A percentile compares a stretch with the other conserved stretches of the same genome.
These are phyloP conservation scores for Conomelus anceps DNA, from an alignment of 2,888 invertebrate species.

Conservation along the genomic window DNA sequence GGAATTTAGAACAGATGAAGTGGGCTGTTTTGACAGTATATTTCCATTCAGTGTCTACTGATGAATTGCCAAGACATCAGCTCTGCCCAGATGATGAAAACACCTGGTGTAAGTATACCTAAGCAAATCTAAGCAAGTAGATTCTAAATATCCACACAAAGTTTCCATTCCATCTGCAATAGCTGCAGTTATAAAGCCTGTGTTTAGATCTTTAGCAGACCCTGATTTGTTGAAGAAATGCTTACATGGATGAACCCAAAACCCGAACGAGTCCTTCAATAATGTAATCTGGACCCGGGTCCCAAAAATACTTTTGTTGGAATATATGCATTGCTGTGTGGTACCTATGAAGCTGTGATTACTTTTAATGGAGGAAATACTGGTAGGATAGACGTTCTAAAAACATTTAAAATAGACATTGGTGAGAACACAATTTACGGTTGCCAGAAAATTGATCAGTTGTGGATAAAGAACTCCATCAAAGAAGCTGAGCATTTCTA, in stretches of 20 bases:
- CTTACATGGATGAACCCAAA: not conserved
- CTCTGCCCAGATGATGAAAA: not conserved
- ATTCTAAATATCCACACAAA: not conserved
- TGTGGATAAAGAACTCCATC: not conserved
- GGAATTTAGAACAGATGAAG: not conserved
- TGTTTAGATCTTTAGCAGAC: too few relatives aligned
- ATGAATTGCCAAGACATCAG: not conserved
- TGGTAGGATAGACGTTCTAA: not conserved
- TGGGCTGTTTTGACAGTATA: not conserved
- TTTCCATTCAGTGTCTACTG: not conserved
- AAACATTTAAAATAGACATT: not conserved
- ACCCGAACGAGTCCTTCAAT: not conserved
- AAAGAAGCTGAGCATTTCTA: too few relatives aligned
- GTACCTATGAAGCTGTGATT: not conserved
- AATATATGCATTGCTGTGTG: not conserved
- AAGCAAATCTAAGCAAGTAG: not conserved
- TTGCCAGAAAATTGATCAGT: not conserved
- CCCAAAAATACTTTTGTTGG: not conserved
- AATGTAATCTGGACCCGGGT: not conserved
- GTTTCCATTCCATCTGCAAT: not conserved
- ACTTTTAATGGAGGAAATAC: not conserved
- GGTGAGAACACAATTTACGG: not conserved
- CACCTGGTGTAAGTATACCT: not conserved
- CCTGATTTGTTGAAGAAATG: not conserved
- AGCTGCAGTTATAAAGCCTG: not conserved